phyloP scores from a whole-genome alignment of 2,113 vertebrate genomes.

The Pituophis catenifer region DNA sequence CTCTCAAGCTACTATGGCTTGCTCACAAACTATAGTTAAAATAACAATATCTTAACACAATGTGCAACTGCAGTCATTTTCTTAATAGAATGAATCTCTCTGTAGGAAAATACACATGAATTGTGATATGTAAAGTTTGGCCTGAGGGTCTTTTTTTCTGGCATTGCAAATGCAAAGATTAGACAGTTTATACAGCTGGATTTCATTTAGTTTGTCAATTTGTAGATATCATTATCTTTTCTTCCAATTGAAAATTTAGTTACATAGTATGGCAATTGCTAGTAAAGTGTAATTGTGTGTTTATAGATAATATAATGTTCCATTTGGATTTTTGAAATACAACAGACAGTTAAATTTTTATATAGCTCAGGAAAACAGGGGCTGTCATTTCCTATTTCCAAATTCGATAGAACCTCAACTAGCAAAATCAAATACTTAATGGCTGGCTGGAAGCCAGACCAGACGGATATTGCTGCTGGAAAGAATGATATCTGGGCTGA shows the following conservation, averaged over 20 bases:
- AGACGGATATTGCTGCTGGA: constrained; percentile 12
- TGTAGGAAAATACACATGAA: neutral
- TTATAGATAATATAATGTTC: neutral
- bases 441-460: constrained; percentile 4
- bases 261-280: neutral
- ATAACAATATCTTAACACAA: neutral
- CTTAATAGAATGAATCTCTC: neutral
- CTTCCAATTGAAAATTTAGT: neutral
- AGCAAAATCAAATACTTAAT: constrained; percentile 23
- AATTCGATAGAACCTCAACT: constrained; percentile 18
- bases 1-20: neutral
- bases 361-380: neutral
- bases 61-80: neutral
- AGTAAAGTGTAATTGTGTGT: neutral
- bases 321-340: neutral
- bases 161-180: neutral
- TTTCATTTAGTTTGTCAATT: neutral
- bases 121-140: neutral
- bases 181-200: neutral
- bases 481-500: constrained; percentile 25
- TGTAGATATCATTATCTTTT: neutral
- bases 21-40: neutral
- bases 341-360: neutral
- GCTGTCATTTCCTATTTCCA: constrained; percentile 4
- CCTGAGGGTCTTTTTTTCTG: neutral